A percentile compares a stretch with the other conserved stretches of the same genome.
Evolutionary conservation across 2,113 vertebrate genomes (phyloP).

Genomic region (Alligator sinensis): DNA sequence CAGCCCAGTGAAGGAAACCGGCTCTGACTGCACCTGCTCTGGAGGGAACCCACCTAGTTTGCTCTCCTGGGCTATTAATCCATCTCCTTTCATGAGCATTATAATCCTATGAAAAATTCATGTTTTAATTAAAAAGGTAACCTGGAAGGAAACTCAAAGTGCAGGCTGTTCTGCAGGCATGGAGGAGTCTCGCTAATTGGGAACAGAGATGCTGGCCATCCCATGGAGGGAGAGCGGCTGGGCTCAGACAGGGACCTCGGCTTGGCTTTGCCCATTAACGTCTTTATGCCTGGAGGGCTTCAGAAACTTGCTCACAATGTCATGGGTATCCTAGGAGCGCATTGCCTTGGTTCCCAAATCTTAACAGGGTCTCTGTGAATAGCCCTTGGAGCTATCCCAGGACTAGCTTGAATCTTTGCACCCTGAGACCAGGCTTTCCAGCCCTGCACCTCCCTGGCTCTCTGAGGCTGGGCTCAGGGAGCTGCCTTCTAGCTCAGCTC

Average conservation of each 20-base stretch:
- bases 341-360: neutral
- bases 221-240: neutral
- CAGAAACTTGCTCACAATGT: neutral
- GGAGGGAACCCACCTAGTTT: neutral
- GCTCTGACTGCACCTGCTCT: neutral
- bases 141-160: neutral
- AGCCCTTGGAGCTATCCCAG: too few species aligned
- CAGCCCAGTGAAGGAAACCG: neutral
- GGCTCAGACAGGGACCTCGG: neutral
- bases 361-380: too few species aligned
- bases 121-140: neutral
- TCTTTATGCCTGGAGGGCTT: neutral
- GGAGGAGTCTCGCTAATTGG: neutral
- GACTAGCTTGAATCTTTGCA: too few species aligned
- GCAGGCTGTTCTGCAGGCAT: neutral
- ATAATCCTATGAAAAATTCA: neutral
- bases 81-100: neutral
- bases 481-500: too few species aligned
- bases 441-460: too few species aligned
- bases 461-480: too few species aligned
- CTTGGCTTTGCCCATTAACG: neutral
- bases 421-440: too few species aligned
- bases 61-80: neutral
- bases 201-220: neutral
- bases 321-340: fast-evolving